A percentile compares a stretch with the other conserved stretches of the same genome.
Conservation (phyloP, 2,888 invertebrate species). For the Phaedon cochleariae region DNA sequence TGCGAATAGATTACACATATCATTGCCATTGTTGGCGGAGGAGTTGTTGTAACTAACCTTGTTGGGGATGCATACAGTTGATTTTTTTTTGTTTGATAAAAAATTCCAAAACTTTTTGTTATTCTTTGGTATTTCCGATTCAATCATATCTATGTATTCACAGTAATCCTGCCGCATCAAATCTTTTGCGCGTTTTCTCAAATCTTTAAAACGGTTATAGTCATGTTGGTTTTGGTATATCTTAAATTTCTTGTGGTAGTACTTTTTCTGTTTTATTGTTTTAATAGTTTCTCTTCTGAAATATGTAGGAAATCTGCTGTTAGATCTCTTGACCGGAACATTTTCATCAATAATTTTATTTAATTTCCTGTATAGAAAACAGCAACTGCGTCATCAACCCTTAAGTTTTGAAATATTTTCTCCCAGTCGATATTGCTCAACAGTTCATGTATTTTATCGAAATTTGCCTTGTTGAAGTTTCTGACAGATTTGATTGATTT, state of each 20-base stretch:
- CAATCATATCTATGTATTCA: not conserved
- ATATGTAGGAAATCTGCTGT: not conserved
- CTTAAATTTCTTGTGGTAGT: not conserved
- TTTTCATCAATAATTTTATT: slow-evolving; percentile 1
- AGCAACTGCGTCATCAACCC: slow-evolving; percentile 1
- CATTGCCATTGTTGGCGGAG: not conserved
- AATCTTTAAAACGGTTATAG: not conserved
- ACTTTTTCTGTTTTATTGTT: not conserved
- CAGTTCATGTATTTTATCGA: not conserved
- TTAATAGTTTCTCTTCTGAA: not conserved
- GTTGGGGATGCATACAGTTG: not conserved
- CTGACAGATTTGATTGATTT: no score
- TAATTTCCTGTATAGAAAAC: not conserved
- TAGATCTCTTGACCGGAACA: not conserved
- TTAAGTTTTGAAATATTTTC: not conserved
- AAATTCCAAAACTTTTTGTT: not conserved
- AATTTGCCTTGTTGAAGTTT: no score
- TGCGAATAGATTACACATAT: slow-evolving; percentile 1
- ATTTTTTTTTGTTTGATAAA: slow-evolving; percentile 2
- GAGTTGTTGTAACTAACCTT: not conserved
- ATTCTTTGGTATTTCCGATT: slow-evolving; percentile 1
- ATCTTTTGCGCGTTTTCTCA: not conserved
- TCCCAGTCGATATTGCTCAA: not conserved
- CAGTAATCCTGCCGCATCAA: not conserved
- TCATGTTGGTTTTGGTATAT: not conserved